A percentile compares a stretch with the other conserved stretches of the same genome.
Conservation (phyloP, 2,888 invertebrate genomes). For the Pandemis heparana region DNA sequence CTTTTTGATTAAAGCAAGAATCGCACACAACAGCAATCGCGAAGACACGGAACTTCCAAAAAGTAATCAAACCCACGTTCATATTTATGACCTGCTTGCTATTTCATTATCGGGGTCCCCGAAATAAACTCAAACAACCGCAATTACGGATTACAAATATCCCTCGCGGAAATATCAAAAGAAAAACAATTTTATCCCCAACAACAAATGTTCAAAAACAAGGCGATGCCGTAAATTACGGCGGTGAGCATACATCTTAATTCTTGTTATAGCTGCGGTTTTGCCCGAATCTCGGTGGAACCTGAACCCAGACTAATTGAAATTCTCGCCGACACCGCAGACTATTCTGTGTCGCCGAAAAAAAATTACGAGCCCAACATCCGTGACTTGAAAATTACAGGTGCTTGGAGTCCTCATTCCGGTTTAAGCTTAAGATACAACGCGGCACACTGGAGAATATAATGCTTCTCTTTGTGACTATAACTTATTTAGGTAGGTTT, state of each 20-base stretch:
- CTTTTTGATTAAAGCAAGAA: neutral
- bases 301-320: conserved; percentile 57
- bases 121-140: conserved; percentile 22
- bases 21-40: neutral
- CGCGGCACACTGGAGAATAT: neutral
- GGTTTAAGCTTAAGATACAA: neutral
- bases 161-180: conserved; percentile 18
- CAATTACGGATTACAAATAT: conserved; percentile 39
- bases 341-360: conserved; percentile 11
- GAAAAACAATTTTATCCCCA: conserved; percentile 30
- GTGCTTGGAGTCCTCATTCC: conserved; percentile 20
- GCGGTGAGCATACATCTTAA: conserved; percentile 42
- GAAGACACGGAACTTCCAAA: neutral
- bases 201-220: conserved; percentile 37
- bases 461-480: too few species aligned
- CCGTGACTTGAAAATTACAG: conserved; percentile 29
- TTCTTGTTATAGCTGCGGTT: conserved; percentile 47
- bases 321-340: conserved; percentile 49
- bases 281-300: conserved; percentile 52
- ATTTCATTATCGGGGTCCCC: conserved; percentile 22
- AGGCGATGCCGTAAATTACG: conserved; percentile 31
- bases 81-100: conserved; percentile 30
- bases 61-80: conserved; percentile 9
- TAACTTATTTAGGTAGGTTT: too few species aligned
- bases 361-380: conserved; percentile 29